Evolutionary conservation across 2,797 vertebrate genomes (phyloP).

Genomic region (Neopelma chrysocephalum): DNA sequence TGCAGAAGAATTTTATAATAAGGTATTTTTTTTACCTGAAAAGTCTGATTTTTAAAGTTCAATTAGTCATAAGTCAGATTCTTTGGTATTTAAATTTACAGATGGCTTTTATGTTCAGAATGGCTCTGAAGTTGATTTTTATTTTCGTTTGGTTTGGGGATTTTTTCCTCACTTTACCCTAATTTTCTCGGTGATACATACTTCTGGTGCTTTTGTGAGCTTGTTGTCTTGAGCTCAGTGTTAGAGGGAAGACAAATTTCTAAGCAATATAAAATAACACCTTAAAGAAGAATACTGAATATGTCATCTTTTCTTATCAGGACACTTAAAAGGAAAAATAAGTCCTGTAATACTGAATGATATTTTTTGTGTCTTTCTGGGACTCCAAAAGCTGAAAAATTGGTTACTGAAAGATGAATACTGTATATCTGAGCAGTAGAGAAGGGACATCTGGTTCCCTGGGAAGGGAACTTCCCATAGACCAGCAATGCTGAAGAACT

Average conservation of each 20-base stretch:
- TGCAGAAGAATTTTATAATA: not conserved
- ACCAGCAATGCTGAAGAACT: not conserved
- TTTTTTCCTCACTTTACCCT: not conserved
- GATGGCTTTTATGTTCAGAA: not conserved
- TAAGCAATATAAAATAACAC: not conserved
- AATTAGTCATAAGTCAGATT: not conserved
- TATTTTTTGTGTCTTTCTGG: not conserved
- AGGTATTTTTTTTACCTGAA: not conserved
- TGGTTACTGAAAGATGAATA: not conserved
- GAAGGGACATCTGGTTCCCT: not conserved
- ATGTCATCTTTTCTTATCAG: not conserved
- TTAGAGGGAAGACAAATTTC: not conserved
- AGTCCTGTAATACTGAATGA: not conserved
- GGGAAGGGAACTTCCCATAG: not conserved
- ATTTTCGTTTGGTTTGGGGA: not conserved
- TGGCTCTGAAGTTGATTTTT: not conserved
- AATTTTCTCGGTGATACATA: not conserved
- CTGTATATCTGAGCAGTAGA: not conserved
- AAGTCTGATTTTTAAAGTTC: not conserved
- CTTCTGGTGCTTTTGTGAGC: not conserved
- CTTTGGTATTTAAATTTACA: not conserved
- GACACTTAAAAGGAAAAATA: not conserved
- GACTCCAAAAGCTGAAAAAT: not conserved
- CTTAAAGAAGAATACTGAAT: not conserved
- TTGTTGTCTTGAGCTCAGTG: not conserved